A percentile compares a stretch with the other conserved stretches of the same genome.
phyloP scores from a whole-genome alignment of 2,888 invertebrate species.

The Tetheella fluctuosa region DNA sequence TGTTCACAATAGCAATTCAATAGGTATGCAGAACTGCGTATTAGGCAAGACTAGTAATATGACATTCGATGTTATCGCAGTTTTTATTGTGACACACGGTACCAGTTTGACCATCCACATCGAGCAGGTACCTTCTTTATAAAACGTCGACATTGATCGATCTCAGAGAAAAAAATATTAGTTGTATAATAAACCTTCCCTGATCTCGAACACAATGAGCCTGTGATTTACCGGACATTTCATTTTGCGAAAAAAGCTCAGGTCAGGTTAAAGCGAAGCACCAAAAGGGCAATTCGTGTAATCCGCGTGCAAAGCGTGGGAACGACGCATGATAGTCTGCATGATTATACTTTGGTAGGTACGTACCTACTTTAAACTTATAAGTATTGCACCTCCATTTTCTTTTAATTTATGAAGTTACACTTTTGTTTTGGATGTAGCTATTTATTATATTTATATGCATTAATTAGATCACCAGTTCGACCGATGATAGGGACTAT shows the following conservation, averaged over 20 bases:
- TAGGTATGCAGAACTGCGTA: slow-evolving; percentile 7
- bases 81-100: slow-evolving; percentile 77
- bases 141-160: slow-evolving; percentile 69
- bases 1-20: too few species aligned
- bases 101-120: slow-evolving; percentile 77
- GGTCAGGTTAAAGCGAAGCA: slow-evolving; percentile 79
- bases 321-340: slow-evolving; percentile 50
- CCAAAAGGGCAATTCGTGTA: slow-evolving; percentile 81
- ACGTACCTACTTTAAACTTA: neutral
- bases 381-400: neutral
- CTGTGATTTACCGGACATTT: slow-evolving; percentile 78
- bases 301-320: slow-evolving; percentile 76
- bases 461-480: too few species aligned
- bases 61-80: slow-evolving; percentile 60
- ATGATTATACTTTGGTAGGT: slow-evolving; percentile 16
- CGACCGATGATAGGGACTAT: too few species aligned
- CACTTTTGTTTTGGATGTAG: too few species aligned
- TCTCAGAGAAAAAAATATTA: slow-evolving; percentile 64
- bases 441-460: too few species aligned
- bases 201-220: slow-evolving; percentile 72
- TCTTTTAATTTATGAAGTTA: neutral
- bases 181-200: slow-evolving; percentile 66
- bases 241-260: slow-evolving; percentile 79
- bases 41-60: neutral
- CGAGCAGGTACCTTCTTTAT: slow-evolving; percentile 76